These are phyloP conservation scores for Nannospalax galili DNA, from an alignment of 2,113 vertebrate species.

Conservation along the genomic window DNA sequence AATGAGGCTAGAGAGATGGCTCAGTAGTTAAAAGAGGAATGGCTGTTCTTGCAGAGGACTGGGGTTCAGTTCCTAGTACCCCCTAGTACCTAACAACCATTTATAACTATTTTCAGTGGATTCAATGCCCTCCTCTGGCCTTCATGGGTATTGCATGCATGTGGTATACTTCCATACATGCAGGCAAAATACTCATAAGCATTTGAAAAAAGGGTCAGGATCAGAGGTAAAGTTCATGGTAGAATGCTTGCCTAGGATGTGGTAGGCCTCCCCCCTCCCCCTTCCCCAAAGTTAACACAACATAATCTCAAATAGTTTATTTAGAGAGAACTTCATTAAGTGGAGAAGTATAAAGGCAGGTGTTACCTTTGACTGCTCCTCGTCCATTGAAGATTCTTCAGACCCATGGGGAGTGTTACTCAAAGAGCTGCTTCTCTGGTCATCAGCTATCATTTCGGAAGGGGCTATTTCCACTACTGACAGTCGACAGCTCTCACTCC, in stretches of 20 bases:
- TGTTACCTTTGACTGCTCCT: conserved; percentile 89
- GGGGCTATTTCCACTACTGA: conserved; percentile 79
- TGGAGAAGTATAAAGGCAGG: neutral
- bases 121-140: neutral
- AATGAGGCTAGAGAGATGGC: neutral
- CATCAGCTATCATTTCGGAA: conserved; percentile 72
- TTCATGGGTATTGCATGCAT: neutral
- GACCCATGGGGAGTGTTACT: conserved; percentile 82
- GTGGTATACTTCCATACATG: neutral
- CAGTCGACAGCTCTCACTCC: conserved; percentile 79
- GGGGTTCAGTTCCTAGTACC: no score
- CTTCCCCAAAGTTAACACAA: neutral
- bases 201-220: neutral
- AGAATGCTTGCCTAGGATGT: neutral
- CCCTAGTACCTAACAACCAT: neutral
- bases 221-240: neutral
- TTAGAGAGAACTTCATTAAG: conserved; percentile 21
- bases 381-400: conserved; percentile 87
- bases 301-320: conserved; percentile 21
- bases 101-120: neutral
- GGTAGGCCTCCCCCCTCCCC: neutral
- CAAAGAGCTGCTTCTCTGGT: conserved; percentile 79
- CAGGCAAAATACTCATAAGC: neutral
- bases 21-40: neutral
- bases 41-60: no score